A percentile compares a stretch with the other conserved stretches of the same genome.
Evolutionary conservation across 2,888 invertebrate genomes (phyloP).

Genomic region (Sycophila texana): DNA sequence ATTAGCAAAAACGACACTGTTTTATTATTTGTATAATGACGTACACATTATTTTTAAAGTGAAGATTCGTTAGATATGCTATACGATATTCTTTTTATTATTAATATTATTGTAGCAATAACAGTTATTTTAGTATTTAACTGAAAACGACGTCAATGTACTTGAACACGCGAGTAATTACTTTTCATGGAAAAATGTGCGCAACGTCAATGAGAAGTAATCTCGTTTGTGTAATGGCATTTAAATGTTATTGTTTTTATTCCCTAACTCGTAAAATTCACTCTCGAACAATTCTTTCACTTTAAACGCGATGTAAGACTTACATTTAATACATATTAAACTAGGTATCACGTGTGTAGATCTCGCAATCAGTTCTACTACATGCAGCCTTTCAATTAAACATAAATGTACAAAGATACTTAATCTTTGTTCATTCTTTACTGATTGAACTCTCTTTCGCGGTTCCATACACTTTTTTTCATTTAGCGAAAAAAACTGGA

Average conservation of each 20-base stretch:
- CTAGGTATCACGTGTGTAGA: constrained; percentile 54
- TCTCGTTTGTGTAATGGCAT: constrained; percentile 52
- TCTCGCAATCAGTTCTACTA: constrained; percentile 36
- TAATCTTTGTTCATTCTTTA: constrained; percentile 16
- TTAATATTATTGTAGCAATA: constrained; percentile 34
- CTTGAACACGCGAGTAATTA: constrained; percentile 44
- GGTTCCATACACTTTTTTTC: constrained; percentile 1
- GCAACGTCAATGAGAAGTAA: constrained; percentile 50
- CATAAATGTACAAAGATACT: constrained; percentile 46
- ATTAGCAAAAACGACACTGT: constrained; percentile 24
- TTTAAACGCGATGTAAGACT: constrained; percentile 44
- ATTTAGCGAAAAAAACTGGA: constrained; percentile 12
- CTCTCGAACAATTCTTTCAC: constrained; percentile 41
- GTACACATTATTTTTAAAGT: constrained; percentile 48
- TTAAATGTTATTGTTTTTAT: constrained; percentile 14
- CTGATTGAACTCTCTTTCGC: constrained; percentile 15
- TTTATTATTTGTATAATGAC: constrained; percentile 17
- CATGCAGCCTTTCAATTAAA: constrained; percentile 54
- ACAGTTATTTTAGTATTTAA: constrained; percentile 44
- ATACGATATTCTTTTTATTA: constrained; percentile 55
- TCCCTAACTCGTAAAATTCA: constrained; percentile 9
- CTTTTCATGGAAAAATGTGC: constrained; percentile 44
- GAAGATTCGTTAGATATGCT: constrained; percentile 58
- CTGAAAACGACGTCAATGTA: constrained; percentile 50
- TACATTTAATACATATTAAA: constrained; percentile 47